Percentiles rank a stretch among this genome's conserved stretches.
Evolutionary conservation across 35 echinoderm and acorn worm species (phyloP).

Genomic region (Patiria miniata): DNA sequence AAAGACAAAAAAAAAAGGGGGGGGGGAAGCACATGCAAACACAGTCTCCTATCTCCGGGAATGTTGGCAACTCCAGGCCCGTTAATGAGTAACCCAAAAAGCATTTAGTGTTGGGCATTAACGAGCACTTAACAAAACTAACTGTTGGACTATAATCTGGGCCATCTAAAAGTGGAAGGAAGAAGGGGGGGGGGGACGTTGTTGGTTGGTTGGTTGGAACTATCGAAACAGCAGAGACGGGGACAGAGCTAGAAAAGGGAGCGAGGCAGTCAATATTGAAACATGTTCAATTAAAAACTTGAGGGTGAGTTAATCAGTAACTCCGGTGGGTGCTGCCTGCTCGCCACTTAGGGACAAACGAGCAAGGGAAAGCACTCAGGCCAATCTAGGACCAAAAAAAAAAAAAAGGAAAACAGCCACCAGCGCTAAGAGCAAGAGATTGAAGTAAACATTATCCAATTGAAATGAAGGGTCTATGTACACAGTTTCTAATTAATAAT

Average conservation of each 20-base stretch:
- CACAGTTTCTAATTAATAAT: constrained; percentile 30
- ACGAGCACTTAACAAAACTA: constrained; percentile 29
- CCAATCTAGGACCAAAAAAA: not conserved
- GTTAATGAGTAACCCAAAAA: constrained; percentile 11
- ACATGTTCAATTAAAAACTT: constrained; percentile 27
- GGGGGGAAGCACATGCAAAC: not conserved
- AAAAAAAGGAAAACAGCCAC: not conserved
- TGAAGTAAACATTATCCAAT: constrained; percentile 31
- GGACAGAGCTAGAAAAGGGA: not conserved
- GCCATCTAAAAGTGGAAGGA: no score
- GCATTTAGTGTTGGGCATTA: not conserved
- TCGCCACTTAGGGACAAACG: constrained; percentile 10
- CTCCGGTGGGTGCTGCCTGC: not conserved
- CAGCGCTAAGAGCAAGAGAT: not conserved
- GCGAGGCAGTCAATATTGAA: constrained; percentile 12
- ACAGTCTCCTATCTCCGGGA: not conserved
- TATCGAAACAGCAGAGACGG: not conserved
- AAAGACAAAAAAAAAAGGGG: not conserved
- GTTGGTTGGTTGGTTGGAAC: no score
- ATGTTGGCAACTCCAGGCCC: not conserved
- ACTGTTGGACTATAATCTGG: constrained; percentile 6
- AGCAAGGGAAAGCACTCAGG: constrained; percentile 16
- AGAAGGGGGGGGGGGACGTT: no score
- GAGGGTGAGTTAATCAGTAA: constrained; percentile 6
- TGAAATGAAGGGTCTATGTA: constrained; percentile 16